phyloP scores from a whole-genome alignment of 53 echinoderm and acorn worm genomes.

The Echinometra lucunter region DNA sequence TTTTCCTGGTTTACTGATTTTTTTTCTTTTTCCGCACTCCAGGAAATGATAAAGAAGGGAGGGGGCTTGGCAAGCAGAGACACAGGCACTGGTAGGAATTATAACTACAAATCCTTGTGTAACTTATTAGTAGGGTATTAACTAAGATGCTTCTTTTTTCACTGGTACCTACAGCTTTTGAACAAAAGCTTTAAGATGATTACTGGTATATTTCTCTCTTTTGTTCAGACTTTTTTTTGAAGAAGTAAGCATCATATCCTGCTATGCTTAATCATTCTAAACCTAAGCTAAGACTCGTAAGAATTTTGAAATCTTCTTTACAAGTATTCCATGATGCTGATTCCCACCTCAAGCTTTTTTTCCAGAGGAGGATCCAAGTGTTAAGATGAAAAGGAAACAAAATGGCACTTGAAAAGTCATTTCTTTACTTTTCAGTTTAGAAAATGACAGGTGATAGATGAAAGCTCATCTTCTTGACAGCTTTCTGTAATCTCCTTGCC shows the following conservation, averaged over 20 bases:
- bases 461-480: not conserved
- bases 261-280: conserved; percentile 31
- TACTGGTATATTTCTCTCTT: not conserved
- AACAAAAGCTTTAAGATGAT: conserved; percentile 9
- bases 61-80: not conserved
- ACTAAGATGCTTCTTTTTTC: not conserved
- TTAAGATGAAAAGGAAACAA: not conserved
- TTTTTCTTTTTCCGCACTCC: not conserved
- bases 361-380: not conserved
- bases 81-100: not conserved
- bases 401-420: conserved; percentile 46
- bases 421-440: conserved; percentile 15
- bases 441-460: conserved; percentile 19
- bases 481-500: conserved; percentile 13
- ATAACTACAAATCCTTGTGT: not conserved
- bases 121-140: conserved; percentile 5
- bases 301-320: conserved; percentile 37
- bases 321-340: not conserved
- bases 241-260: conserved; percentile 25
- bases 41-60: not conserved
- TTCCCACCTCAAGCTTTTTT: not conserved
- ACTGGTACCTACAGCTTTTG: not conserved
- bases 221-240: not conserved
- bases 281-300: conserved; percentile 3
- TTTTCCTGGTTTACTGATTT: conserved; percentile 34